Evolutionary conservation across 1,140 invertebrate genomes (phyloP).

Genomic region (Ladona fulva): DNA sequence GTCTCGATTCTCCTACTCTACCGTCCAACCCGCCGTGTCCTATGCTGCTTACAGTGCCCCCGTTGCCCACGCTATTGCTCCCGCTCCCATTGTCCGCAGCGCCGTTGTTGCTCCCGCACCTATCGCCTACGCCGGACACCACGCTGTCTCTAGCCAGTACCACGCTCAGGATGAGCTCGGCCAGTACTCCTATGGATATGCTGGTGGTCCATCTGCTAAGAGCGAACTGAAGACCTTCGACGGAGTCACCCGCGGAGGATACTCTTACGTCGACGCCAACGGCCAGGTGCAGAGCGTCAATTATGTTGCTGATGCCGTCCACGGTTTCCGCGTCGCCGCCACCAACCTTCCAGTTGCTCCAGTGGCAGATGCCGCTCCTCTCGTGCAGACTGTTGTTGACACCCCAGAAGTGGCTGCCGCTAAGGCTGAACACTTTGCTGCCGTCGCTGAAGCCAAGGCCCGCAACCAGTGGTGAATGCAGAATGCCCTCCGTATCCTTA

Average conservation of each 20-base stretch:
- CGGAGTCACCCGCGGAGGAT: constrained; percentile 27
- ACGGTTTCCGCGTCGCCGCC: constrained; percentile 27
- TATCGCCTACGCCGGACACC: constrained; percentile 31
- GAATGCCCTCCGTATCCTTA: too few relatives aligned
- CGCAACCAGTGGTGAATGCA: not conserved
- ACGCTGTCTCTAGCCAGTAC: constrained; percentile 13
- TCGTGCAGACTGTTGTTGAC: constrained; percentile 13
- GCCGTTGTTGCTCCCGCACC: constrained; percentile 25
- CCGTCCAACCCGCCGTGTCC: constrained; percentile 34
- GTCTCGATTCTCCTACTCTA: constrained; percentile 30
- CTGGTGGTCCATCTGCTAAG: constrained; percentile 25
- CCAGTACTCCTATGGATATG: constrained; percentile 37
- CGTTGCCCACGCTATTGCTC: constrained; percentile 19
- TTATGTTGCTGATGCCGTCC: constrained; percentile 24
- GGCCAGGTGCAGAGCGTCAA: constrained; percentile 25
- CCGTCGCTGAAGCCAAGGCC: constrained; percentile 23
- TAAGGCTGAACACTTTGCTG: constrained; percentile 27
- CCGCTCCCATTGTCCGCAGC: constrained; percentile 28
- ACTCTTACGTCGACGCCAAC: constrained; percentile 28
- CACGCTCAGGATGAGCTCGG: constrained; percentile 37
- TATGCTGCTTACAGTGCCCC: constrained; percentile 29
- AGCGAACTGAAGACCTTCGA: constrained; percentile 22
- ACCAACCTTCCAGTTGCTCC: constrained; percentile 28
- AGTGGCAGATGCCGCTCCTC: constrained; percentile 14
- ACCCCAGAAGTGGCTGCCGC: constrained; percentile 28